Evolutionary conservation across 2,113 vertebrate species (phyloP), one percentile per base, ranked within the genome.

Genomic region (Muntiacus reevesi): DNA sequence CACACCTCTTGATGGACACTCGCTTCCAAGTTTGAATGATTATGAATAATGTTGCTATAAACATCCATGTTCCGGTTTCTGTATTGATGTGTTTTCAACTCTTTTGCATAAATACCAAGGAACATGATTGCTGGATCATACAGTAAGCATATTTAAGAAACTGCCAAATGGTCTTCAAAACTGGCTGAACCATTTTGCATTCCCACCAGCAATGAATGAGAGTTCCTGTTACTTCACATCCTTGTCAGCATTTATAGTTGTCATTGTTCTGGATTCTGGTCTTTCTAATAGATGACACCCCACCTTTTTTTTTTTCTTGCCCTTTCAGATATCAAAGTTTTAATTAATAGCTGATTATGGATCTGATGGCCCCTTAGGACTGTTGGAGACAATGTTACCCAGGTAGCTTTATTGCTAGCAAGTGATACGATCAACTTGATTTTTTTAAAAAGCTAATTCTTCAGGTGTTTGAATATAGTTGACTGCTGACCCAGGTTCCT

Each of bases 331-430:
- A 11, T 96, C 14, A 94, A 74, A 57, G 10, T 87, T 50, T 96
- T 94, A 10, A 95, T 28, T 60, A 93, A 76, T 64, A 85, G 52
- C 40, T 57, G 36, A 13, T 21, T 76, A 95, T 54, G 21, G 33
- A 76, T 54, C 84, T 43, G 16, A 88, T 5, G 9, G 40, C 86
- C 12, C 57, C 50, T 89, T 89, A 83, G 27, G 21, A 14, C 33
- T 87, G 47, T 59, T 47, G 74, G 64, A 94, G 84, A 36, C 43
- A 50, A 16, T 74, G 45, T 90, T 97, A 89, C 25, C 13, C 28
- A 79, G 25, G n/a, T 84, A 94, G n/a, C 16, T 87, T 97, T 89
- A 86, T 89, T 84, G 19, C 67, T 96, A 92, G 33, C 55, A 88
- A 96, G 67, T 82, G 25, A 54, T 13, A 94, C 4, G 25, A 92